These are phyloP conservation scores for Dynastes maya DNA, from an alignment of 2,888 invertebrate species.

Conservation along the genomic window DNA sequence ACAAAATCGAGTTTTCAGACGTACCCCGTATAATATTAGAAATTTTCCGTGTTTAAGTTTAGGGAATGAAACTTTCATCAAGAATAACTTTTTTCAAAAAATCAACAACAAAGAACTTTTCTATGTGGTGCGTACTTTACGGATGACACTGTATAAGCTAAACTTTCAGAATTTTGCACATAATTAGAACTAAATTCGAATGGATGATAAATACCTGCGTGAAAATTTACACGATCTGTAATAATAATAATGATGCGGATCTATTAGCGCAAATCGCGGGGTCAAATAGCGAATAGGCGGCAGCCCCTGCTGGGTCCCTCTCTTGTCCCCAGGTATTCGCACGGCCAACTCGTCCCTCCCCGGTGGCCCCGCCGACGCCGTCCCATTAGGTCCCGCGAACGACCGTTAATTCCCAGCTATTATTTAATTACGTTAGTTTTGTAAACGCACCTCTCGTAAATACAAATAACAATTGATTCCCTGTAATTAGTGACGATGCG, in stretches of 20 bases:
- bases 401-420: constrained; percentile 25
- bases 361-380: background rate
- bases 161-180: no score
- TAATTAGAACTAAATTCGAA: no score
- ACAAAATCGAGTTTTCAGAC: no score
- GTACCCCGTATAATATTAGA: no score
- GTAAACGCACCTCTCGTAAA: background rate
- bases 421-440: constrained; percentile 44
- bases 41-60: no score
- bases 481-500: constrained; percentile 29
- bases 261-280: constrained; percentile 14
- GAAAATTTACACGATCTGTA: background rate
- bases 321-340: no score
- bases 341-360: background rate
- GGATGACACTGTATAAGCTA: no score
- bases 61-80: no score
- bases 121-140: no score
- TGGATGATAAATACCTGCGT: background rate
- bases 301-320: background rate
- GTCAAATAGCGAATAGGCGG: background rate
- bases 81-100: no score
- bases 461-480: constrained; percentile 38
- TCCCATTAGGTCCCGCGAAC: background rate
- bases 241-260: constrained; percentile 6
- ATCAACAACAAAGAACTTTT: no score